A percentile compares a stretch with the other conserved stretches of the same genome.
phyloP scores from a whole-genome alignment of 2,113 vertebrate species.

The Campylorhamphus procurvoides region DNA sequence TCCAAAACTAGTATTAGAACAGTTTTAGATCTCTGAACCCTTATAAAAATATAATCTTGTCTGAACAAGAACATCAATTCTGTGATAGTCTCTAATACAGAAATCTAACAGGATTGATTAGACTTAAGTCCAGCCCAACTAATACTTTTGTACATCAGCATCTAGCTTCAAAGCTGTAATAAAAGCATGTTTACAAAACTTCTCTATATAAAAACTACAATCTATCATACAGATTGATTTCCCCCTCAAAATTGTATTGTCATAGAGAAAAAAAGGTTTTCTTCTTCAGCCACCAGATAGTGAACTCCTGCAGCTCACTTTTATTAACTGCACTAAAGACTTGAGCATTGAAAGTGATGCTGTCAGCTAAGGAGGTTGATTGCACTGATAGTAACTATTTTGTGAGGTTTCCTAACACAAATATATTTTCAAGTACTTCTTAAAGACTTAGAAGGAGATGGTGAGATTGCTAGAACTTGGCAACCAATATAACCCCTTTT shows the following conservation, averaged over 20 bases:
- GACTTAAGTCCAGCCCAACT: not conserved
- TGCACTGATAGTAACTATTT: not conserved
- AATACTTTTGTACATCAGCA: not conserved
- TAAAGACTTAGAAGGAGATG: not conserved
- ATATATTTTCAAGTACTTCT: not conserved
- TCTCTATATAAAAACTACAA: fast-evolving
- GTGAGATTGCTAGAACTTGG: not conserved
- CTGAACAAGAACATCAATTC: not conserved
- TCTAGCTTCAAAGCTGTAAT: not conserved
- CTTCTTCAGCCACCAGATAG: not conserved
- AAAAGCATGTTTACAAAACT: not conserved
- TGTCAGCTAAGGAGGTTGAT: not conserved
- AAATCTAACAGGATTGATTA: not conserved
- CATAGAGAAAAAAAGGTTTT: not conserved
- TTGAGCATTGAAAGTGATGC: not conserved
- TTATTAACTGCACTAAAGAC: not conserved
- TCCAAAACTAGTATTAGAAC: not conserved
- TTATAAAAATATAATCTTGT: not conserved
- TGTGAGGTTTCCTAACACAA: not conserved
- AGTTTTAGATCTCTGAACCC: not conserved
- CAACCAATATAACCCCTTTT: not conserved
- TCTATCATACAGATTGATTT: not conserved
- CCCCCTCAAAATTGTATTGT: not conserved
- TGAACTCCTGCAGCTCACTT: not conserved
- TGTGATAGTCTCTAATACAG: not conserved